These are phyloP conservation scores for Heliconius himera DNA, from an alignment of 1,140 invertebrate species.

Conservation along the genomic window DNA sequence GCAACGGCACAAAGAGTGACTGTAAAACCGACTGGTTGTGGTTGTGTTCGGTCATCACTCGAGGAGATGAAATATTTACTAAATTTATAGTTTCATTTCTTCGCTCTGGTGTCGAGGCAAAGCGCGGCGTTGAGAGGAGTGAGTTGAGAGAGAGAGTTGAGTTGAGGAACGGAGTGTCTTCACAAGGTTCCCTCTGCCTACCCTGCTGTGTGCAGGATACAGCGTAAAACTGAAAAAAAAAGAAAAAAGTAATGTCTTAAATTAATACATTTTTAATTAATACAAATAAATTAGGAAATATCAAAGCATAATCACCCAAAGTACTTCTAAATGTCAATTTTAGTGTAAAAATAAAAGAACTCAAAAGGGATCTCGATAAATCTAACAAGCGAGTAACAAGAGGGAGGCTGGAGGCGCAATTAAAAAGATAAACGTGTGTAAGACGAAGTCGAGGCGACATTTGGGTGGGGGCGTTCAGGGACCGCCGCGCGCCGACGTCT, in stretches of 20 bases:
- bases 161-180: too few relatives aligned
- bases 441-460: conserved; percentile 71
- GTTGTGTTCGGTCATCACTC: too few relatives aligned
- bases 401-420: conserved; percentile 63
- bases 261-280: not conserved
- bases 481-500: conserved; percentile 48
- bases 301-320: not conserved
- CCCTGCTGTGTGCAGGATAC: too few relatives aligned
- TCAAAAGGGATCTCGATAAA: conserved; percentile 59
- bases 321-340: conserved; percentile 15
- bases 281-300: not conserved
- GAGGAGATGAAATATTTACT: too few relatives aligned
- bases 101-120: too few relatives aligned
- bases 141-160: too few relatives aligned
- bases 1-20: too few relatives aligned
- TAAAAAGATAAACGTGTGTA: conserved; percentile 79
- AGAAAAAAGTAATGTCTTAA: not conserved
- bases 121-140: too few relatives aligned
- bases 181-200: too few relatives aligned
- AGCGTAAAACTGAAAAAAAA: too few relatives aligned
- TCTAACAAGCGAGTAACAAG: conserved; percentile 70
- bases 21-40: too few relatives aligned
- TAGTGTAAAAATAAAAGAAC: conserved; percentile 39
- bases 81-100: too few relatives aligned
- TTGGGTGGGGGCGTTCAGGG: conserved; percentile 62